Conservation (phyloP, 2,797 vertebrate genomes). For the Leuciscus waleckii region DNA sequence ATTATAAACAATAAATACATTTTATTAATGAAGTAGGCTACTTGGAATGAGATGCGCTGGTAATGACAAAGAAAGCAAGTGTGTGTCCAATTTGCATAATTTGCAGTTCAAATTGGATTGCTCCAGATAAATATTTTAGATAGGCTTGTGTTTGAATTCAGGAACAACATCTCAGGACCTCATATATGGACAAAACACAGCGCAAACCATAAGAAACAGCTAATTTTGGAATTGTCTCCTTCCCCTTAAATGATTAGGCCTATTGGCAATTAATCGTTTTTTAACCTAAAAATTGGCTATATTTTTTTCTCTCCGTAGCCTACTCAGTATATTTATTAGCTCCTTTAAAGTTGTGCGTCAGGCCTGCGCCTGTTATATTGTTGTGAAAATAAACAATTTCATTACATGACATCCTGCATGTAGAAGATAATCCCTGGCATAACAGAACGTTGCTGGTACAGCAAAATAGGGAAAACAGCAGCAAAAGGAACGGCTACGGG, state of each 20-base stretch:
- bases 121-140: background rate
- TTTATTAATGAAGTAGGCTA: background rate
- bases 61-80: conserved; percentile 8
- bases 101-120: background rate
- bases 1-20: background rate
- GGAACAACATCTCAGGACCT: background rate
- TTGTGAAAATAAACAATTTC: background rate
- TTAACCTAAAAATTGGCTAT: too few relatives aligned
- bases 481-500: too few relatives aligned
- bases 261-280: too few relatives aligned
- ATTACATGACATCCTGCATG: background rate
- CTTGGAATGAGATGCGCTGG: background rate
- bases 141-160: background rate
- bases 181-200: background rate
- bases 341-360: background rate
- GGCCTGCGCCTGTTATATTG: background rate
- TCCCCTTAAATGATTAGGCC: too few relatives aligned
- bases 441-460: background rate
- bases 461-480: too few relatives aligned
- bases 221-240: too few relatives aligned
- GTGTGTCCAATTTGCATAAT: background rate
- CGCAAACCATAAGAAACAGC: background rate
- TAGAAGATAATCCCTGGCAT: background rate
- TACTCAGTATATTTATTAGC: background rate
- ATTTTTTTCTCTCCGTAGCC: too few relatives aligned